Percentiles rank a stretch among this genome's conserved stretches.
These are phyloP conservation scores for Sciurus carolinensis DNA, from an alignment of 2,797 vertebrate genomes.

Conservation along the genomic window DNA sequence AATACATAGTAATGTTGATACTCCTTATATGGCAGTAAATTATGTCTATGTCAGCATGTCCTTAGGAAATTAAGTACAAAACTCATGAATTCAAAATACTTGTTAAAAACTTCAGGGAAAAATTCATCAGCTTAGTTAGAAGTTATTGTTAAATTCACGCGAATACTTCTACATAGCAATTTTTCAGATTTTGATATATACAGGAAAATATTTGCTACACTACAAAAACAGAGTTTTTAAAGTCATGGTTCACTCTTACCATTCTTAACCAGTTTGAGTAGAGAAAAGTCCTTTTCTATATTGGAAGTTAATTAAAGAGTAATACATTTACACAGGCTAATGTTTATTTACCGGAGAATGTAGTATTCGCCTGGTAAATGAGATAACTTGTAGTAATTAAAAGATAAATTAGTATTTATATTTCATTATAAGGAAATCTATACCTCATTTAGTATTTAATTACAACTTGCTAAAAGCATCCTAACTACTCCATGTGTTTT, in stretches of 20 bases:
- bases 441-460: conserved; percentile 70
- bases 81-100: background rate
- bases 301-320: conserved; percentile 65
- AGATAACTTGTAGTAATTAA: conserved; percentile 75
- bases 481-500: background rate
- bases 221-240: conserved; percentile 22
- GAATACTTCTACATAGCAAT: background rate
- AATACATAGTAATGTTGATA: background rate
- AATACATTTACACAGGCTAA: conserved; percentile 36
- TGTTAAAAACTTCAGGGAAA: background rate
- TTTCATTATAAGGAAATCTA: conserved; percentile 71
- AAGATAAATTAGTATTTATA: conserved; percentile 75
- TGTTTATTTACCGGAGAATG: conserved; percentile 60
- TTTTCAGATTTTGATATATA: conserved; percentile 6
- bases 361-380: conserved; percentile 52
- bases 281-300: conserved; percentile 23
- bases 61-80: conserved; percentile 2
- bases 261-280: conserved; percentile 15
- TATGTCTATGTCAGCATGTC: background rate
- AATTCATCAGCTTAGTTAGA: background rate
- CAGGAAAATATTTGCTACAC: background rate
- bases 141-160: background rate
- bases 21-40: background rate
- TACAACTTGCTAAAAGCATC: conserved; percentile 51
- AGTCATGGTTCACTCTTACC: background rate